These are phyloP conservation scores for Stigmatopora argus DNA, from an alignment of 2,113 vertebrate species.

Conservation along the genomic window DNA sequence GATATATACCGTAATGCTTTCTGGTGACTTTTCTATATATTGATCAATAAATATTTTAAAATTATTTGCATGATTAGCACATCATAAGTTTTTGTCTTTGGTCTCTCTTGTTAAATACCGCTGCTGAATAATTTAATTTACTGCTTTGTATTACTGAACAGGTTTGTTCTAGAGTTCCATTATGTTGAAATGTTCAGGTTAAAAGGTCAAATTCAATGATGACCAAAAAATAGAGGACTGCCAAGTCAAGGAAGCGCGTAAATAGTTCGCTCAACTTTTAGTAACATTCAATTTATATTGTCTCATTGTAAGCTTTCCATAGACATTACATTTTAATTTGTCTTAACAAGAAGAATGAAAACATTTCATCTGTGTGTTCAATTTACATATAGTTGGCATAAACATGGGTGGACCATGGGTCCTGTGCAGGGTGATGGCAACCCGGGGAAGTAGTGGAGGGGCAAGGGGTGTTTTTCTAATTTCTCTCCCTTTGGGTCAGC, in stretches of 20 bases:
- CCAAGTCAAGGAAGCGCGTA: background rate
- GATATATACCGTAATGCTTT: background rate
- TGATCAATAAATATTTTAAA: background rate
- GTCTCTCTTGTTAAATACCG: background rate
- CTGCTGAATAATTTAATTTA: background rate
- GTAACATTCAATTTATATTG: background rate
- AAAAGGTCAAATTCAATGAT: background rate
- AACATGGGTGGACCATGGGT: constrained; percentile 10
- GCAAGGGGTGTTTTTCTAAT: constrained; percentile 21
- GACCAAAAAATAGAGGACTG: background rate
- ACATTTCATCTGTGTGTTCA: constrained; percentile 5
- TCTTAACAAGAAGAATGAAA: background rate
- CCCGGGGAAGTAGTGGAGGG: background rate
- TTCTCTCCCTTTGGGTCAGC: constrained; percentile 95
- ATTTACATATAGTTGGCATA: constrained; percentile 11
- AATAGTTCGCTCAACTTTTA: background rate
- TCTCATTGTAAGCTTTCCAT: background rate
- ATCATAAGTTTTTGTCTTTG: background rate
- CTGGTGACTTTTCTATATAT: background rate
- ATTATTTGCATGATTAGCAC: background rate
- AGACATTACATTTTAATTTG: background rate
- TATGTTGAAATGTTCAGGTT: background rate
- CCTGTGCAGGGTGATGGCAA: background rate
- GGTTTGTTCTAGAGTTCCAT: background rate
- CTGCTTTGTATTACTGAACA: background rate